Base-by-base conservation (phyloP, 1,140 invertebrate genomes). In the Pachypsylla venusta region DNA sequence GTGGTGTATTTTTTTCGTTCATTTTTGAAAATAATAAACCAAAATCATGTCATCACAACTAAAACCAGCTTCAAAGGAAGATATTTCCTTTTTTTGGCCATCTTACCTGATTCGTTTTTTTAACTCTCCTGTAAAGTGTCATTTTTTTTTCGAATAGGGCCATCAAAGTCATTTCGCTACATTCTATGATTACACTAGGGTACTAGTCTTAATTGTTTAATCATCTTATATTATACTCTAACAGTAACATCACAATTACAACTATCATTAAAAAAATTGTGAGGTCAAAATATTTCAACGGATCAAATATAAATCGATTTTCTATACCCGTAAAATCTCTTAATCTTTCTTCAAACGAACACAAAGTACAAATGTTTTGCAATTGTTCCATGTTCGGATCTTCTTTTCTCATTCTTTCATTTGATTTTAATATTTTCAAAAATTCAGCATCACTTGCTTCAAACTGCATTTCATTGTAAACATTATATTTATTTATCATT, bases 141-240 rank as follows among this genome's bases (percentile, higher is more conserved):
- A n/a, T n/a, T n/a, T n/a, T n/a, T n/a, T n/a, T n/a, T n/a, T n/a
- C n/a, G n/a, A n/a, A n/a, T n/a, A n/a, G n/a, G n/a, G n/a, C n/a
- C n/a, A n/a, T n/a, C n/a, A n/a, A n/a, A n/a, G n/a, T n/a, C n/a
- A n/a, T n/a, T n/a, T n/a, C n/a, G n/a, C n/a, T n/a, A n/a, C n/a
- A n/a, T n/a, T n/a, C n/a, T 5, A 48, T 48, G 42, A 48, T 48
- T 48, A 48, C 42, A 48, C 42, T 22, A 48, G 42, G 42, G 42
- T 22, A 48, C 42, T 48, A 48, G 16, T 19, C 42, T 22, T 48
- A 48, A 48, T n/a, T n/a, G n/a, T n/a, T n/a, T n/a, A n/a, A n/a
- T n/a, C n/a, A n/a, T n/a, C n/a, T n/a, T n/a, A n/a, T n/a, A n/a
- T n/a, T n/a, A n/a, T n/a, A n/a, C n/a, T n/a, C n/a, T n/a, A n/a